Evolutionary conservation across 2,797 vertebrate genomes (phyloP), one percentile per base, ranked within the genome.

Genomic region (Parauchenoglanis ngamensis): DNA sequence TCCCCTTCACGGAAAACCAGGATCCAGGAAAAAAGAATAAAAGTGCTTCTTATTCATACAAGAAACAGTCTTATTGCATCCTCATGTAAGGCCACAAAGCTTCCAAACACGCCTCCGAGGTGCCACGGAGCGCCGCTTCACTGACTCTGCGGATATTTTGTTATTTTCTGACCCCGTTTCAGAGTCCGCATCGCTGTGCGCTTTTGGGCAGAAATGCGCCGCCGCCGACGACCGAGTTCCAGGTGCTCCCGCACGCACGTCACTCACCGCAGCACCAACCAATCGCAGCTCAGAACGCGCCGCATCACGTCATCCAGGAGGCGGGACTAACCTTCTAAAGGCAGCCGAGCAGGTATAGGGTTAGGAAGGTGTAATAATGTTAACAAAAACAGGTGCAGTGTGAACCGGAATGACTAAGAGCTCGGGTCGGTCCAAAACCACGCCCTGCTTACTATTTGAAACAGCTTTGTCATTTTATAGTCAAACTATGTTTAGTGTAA

Each of bases 211-310:
- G 88, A 91, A 87, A 67, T 88, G 89, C 90, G 87, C 88, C 49
- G 88, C 81, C 49, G 87, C 79, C 49, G 93, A 91, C 94, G 94
- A 94, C 92, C 93, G 94, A 95, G 93, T 92, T 86, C 94, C 95
- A 96, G 96, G 95, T 96, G 94, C 93, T 94, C 94, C 94, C 94
- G 92, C 86, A 92, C 93, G 89, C 92, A 91, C 90, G 91, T 88
- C 94, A 87, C 91, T 94, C 94, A 87, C 84, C 88, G 88, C 46
- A 5, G 78, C 13, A 8, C 7, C 52, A 84, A n/a, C 96, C 96
- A 96, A 96, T 96, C 85, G 91, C 2, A 92, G 91, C 23, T 0
- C 49, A 91, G 91, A 80, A 61, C 35, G 46, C 68, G n/a, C 4
- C 46, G 35, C 28, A 46, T 21, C 21, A n/a, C 73, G 77, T 68